Evolutionary conservation across 2,113 vertebrate species (phyloP).

Genomic region (Albula goreensis): DNA sequence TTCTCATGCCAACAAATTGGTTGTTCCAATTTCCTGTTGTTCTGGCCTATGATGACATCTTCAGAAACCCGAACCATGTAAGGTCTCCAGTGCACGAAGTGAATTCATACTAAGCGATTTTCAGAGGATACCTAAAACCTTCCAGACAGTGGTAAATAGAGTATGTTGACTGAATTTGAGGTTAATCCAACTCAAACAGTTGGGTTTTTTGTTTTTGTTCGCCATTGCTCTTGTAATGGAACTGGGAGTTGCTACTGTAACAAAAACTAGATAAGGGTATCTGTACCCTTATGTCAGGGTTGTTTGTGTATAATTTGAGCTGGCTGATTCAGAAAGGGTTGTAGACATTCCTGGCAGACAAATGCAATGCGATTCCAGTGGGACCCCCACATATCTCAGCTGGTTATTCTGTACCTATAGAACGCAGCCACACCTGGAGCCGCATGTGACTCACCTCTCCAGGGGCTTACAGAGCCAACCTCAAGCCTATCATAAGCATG

Average conservation of each 20-base stretch:
- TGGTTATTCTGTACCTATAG: background rate
- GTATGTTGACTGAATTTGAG: background rate
- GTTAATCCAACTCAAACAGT: slow-evolving; percentile 13
- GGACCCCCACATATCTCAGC: background rate
- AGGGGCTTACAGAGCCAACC: background rate
- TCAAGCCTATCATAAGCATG: background rate
- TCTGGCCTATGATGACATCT: background rate
- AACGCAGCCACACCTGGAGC: background rate
- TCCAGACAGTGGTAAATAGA: background rate
- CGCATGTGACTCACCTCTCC: background rate
- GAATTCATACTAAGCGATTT: background rate
- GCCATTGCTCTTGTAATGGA: background rate
- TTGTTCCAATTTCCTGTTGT: slow-evolving; percentile 18
- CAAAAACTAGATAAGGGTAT: background rate
- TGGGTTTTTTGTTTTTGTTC: background rate
- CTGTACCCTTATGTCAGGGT: background rate
- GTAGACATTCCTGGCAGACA: background rate
- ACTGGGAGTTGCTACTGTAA: background rate
- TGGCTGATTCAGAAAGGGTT: background rate
- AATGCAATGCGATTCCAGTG: background rate
- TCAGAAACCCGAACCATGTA: background rate
- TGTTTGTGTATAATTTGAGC: background rate
- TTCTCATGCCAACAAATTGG: slow-evolving; percentile 8
- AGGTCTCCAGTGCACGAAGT: background rate
- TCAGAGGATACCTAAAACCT: background rate